phyloP scores from a whole-genome alignment of 2,888 invertebrate species.

The Machimus atricapillus region DNA sequence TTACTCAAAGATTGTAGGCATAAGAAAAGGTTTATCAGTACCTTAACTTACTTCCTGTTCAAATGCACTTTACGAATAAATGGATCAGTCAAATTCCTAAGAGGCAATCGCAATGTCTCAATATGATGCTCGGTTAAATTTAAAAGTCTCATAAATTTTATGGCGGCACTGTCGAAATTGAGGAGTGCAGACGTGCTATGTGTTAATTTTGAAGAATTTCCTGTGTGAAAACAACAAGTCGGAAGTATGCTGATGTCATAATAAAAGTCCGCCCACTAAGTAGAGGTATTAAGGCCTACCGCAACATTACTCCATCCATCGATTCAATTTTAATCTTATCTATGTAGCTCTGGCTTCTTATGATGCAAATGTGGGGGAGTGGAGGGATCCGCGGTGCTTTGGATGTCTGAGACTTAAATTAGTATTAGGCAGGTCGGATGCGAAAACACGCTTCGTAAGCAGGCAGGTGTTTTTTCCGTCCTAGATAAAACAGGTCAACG shows the following conservation, averaged over 20 bases:
- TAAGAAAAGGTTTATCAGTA: not conserved
- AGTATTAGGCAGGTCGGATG: not conserved
- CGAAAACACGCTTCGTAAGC: not conserved
- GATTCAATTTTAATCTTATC: not conserved
- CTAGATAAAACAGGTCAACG: not conserved
- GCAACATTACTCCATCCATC: constrained; percentile 19
- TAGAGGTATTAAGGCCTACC: not conserved
- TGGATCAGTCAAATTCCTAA: not conserved
- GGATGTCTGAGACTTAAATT: not conserved
- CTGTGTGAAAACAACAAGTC: not conserved
- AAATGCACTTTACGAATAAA: not conserved
- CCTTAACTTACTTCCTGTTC: not conserved
- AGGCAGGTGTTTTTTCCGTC: not conserved
- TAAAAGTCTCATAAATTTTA: not conserved
- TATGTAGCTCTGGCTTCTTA: not conserved
- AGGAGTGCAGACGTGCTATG: not conserved
- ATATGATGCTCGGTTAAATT: not conserved
- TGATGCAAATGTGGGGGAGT: not conserved
- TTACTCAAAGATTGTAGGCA: not conserved
- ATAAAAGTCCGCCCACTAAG: constrained; percentile 11
- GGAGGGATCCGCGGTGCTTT: not conserved
- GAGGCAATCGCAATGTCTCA: not conserved
- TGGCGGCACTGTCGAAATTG: not conserved
- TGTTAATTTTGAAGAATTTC: not conserved
- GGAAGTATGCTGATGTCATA: not conserved